Evolutionary conservation across 2,797 vertebrate genomes (phyloP), one percentile per base, ranked within the genome.

Genomic region (Semotilus atromaculatus): DNA sequence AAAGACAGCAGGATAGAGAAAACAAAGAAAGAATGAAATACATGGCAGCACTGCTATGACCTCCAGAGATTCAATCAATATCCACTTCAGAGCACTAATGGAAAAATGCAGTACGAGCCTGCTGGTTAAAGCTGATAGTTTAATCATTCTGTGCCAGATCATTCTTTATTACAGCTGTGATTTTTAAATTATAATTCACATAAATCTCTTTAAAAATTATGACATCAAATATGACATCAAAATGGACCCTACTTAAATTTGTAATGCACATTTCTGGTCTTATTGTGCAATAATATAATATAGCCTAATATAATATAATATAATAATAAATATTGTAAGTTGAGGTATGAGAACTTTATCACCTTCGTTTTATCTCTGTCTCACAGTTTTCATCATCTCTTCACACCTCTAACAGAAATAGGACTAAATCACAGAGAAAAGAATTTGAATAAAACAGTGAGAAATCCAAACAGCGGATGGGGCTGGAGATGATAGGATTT

Each of bases 321-420:
- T n/a, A n/a, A n/a, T n/a, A n/a, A n/a, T n/a, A n/a, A n/a, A n/a
- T n/a, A n/a, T n/a, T n/a, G n/a, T n/a, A n/a, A n/a, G 64, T 68
- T 84, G 45, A 77, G 64, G 31, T 43, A 68, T 31, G 19, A 23
- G 0, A 60, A 84, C 21, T 80, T 71, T 36, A 10, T 72, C 31
- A 72, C 40, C 76, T 62, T 10, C 26, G 55, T 80, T 62, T 48
- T 77, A 38, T 68, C 19, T 70, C 45, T 29, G 45, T 86, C 83
- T 85, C 75, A 23, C 26, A 10, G 51, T 78, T 84, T 80, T 10
- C 66, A 60, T 71, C 38, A 71, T 84, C 31, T 85, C 68, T 73
- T 85, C 83, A 85, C 83, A 85, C 40, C 23, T 73, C 58, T 40
- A 43, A 72, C 83, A 80, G 76, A 85, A 85, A 80, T 80, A 85